Evolutionary conservation across 2,888 invertebrate genomes (phyloP), one percentile per base, ranked within the genome.

Genomic region (Nemurella pictetii): DNA sequence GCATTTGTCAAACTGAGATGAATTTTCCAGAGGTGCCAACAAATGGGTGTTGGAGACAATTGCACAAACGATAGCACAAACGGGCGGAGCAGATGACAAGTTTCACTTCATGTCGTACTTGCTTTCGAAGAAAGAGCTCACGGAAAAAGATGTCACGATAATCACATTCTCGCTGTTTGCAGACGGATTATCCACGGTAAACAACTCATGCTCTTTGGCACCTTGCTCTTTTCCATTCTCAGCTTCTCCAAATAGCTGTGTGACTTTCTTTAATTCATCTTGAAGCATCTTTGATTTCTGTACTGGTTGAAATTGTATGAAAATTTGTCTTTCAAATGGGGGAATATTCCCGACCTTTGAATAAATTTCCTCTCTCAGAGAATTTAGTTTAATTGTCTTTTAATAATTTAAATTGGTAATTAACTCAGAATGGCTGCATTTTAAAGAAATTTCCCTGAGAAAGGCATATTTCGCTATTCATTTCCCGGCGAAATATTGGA

Each of bases 101-200:
- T 91, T 89, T 87, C 89, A 89, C 86, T 92, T 92, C 87, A 87
- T 92, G 74, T 88, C 89, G 0, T 91, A 92, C 87, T 88, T 92
- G 27, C 87, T 92, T 80, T 89, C 90, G 20, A 89, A 89, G 73
- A 87, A 90, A 80, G 90, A 91, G 35, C 88, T 92, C 20, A 89
- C 88, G 32, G 86, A 89, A 27, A 89, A 90, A 83, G 92, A 93
- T 87, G 89, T 92, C 25, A 88, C 89, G 78, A 90, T 91, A 81
- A 90, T 92, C 30, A 89, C 91, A 15, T 87, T 91, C n/a, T 92
- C 92, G 0, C 88, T 92, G 81, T 91, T 92, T 88, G 89, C 90
- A 0, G 92, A 93, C 89, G 92, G 92, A 2, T 88, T 92, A 3
- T 91, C 90, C 86, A 92, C 92, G 75, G 92, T 92, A 88, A 88